A percentile compares a stretch with the other conserved stretches of the same genome.
phyloP scores from a whole-genome alignment of 2,888 invertebrate genomes.

The Lasioglossum figueresi region DNA sequence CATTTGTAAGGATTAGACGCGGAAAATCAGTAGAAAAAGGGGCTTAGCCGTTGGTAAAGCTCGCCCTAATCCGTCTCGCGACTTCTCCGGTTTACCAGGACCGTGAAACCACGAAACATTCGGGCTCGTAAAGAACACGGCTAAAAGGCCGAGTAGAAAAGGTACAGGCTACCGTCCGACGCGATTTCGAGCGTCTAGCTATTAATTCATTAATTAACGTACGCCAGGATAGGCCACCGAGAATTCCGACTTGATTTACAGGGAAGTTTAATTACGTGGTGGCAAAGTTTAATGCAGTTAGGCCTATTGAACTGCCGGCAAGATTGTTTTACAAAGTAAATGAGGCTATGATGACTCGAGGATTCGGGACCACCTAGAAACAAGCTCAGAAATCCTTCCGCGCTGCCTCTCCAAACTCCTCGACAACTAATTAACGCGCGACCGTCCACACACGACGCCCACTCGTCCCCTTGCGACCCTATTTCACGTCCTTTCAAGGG shows the following conservation, averaged over 20 bases:
- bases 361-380: constrained; percentile 80
- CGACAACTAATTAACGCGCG: constrained; percentile 78
- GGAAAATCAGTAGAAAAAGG: constrained; percentile 66
- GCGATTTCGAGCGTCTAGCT: neutral
- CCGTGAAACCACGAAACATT: constrained; percentile 9
- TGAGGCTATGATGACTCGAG: constrained; percentile 83
- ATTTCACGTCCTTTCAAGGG: neutral
- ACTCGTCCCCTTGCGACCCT: constrained; percentile 9
- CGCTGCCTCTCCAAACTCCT: constrained; percentile 67
- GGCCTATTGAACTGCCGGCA: constrained; percentile 77
- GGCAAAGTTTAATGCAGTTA: constrained; percentile 81
- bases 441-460: constrained; percentile 60
- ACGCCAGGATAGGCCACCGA: constrained; percentile 52
- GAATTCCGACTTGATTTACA: constrained; percentile 61
- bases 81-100: constrained; percentile 41
- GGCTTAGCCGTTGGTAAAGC: constrained; percentile 59
- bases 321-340: constrained; percentile 82
- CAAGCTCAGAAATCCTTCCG: constrained; percentile 66
- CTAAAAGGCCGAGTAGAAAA: neutral
- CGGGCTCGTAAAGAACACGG: neutral
- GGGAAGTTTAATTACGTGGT: constrained; percentile 81
- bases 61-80: constrained; percentile 52
- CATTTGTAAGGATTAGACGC: constrained; percentile 79
- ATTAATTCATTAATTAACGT: constrained; percentile 55
- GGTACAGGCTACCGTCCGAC: neutral